phyloP scores from a whole-genome alignment of 2,113 vertebrate species.

The Ceyx margarethae region DNA sequence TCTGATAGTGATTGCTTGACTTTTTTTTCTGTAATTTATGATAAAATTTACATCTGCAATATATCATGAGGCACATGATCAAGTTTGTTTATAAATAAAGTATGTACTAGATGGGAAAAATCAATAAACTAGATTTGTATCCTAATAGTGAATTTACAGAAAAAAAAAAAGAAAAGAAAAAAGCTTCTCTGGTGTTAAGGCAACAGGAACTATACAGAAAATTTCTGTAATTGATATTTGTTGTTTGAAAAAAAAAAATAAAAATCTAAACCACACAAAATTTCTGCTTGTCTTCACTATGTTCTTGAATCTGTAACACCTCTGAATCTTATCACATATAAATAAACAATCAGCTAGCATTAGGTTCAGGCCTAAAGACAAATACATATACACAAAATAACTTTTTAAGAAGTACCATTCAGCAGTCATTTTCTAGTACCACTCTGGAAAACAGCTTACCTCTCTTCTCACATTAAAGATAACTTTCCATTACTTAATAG shows the following conservation, averaged over 20 bases:
- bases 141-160: not conserved
- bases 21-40: slow-evolving; percentile 24
- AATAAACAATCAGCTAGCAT: not conserved
- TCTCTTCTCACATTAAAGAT: not conserved
- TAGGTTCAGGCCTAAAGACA: not conserved
- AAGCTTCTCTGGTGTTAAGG: not conserved
- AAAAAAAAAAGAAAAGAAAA: not conserved
- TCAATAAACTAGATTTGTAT: not conserved
- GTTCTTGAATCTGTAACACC: not conserved
- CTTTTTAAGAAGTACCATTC: not conserved
- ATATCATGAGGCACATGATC: slow-evolving; percentile 5
- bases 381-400: not conserved
- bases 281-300: not conserved
- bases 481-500: not conserved
- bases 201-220: not conserved
- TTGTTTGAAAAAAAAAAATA: not conserved
- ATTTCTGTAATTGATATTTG: not conserved
- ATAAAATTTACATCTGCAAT: slow-evolving; percentile 33
- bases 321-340: not conserved
- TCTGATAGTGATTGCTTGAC: not conserved
- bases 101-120: not conserved
- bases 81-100: slow-evolving; percentile 19
- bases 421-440: not conserved
- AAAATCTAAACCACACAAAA: not conserved
- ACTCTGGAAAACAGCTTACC: not conserved